phyloP scores from a whole-genome alignment of 2,797 vertebrate species.

The Karalla daura region DNA sequence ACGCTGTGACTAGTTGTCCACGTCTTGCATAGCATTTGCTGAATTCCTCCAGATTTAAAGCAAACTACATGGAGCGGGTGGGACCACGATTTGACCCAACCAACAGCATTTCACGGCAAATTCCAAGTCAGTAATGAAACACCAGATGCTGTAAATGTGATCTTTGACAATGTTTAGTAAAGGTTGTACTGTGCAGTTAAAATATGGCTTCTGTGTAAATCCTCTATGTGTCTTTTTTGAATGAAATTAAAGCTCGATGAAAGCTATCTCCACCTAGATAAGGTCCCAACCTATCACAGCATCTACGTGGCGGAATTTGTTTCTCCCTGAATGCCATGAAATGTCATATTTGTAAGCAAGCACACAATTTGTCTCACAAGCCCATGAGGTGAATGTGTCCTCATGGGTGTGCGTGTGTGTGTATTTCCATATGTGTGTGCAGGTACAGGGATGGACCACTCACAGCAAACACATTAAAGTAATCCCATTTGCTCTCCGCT shows the following conservation, averaged over 20 bases:
- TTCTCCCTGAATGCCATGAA: constrained; percentile 61
- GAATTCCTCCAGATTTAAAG: constrained; percentile 23
- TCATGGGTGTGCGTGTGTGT: constrained; percentile 7
- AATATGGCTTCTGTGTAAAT: constrained; percentile 65
- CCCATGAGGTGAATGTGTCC: constrained; percentile 24
- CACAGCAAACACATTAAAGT: constrained; percentile 67
- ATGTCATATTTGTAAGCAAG: constrained; percentile 17
- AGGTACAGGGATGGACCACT: constrained; percentile 48
- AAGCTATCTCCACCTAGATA: constrained; percentile 50
- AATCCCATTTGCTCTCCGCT: constrained; percentile 54
- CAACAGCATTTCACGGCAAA: constrained; percentile 14
- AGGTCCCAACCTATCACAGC: constrained; percentile 48
- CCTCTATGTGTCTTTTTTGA: constrained; percentile 29
- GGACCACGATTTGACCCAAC: constrained; percentile 19
- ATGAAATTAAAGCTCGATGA: constrained; percentile 53
- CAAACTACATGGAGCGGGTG: constrained; percentile 1
- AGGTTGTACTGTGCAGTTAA: constrained; percentile 32
- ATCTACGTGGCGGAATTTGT: constrained; percentile 48
- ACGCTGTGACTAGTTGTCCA: constrained; percentile 37
- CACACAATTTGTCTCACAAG: constrained; percentile 28
- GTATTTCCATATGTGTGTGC: constrained; percentile 15
- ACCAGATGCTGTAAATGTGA: constrained; percentile 17
- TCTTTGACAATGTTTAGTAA: constrained; percentile 32
- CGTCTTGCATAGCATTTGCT: constrained; percentile 24
- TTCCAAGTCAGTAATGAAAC: constrained; percentile 26